These are phyloP conservation scores for Sternotherus odoratus DNA, from an alignment of 2,797 vertebrate species.

Conservation along the genomic window DNA sequence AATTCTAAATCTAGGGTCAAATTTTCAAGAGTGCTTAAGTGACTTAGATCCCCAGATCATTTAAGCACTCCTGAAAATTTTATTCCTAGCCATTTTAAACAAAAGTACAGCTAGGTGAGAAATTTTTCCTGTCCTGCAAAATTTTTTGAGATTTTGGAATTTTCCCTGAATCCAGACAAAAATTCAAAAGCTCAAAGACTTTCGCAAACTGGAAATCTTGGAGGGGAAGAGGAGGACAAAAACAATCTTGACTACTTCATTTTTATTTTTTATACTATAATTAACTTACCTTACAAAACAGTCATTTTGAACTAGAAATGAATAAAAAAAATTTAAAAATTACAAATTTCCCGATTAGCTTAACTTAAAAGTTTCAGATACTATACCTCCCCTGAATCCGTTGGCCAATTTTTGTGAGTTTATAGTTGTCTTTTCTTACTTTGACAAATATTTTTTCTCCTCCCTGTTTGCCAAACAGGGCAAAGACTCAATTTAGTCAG, in stretches of 20 bases:
- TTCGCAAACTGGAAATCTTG: not conserved
- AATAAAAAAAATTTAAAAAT: not conserved
- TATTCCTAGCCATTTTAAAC: not conserved
- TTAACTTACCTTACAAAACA: not conserved
- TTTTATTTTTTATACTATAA: not conserved
- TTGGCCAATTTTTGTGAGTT: not conserved
- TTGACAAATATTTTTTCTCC: not conserved
- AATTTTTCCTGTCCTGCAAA: not conserved
- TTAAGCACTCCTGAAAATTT: not conserved
- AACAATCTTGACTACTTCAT: not conserved
- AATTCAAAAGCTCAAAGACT: not conserved
- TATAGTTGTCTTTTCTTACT: not conserved
- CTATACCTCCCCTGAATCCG: not conserved
- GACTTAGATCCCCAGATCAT: not conserved
- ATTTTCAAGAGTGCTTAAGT: not conserved
- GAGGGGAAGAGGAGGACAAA: rapidly evolving
- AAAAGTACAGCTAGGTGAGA: not conserved
- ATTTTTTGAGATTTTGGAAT: not conserved
- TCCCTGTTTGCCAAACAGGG: not conserved
- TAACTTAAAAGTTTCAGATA: not conserved
- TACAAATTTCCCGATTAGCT: not conserved
- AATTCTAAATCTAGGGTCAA: not conserved
- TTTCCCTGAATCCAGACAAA: not conserved
- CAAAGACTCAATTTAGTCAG: not conserved
- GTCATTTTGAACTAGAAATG: not conserved